Base-by-base conservation (phyloP, 2,797 vertebrate species). In the Borostomias antarcticus region DNA sequence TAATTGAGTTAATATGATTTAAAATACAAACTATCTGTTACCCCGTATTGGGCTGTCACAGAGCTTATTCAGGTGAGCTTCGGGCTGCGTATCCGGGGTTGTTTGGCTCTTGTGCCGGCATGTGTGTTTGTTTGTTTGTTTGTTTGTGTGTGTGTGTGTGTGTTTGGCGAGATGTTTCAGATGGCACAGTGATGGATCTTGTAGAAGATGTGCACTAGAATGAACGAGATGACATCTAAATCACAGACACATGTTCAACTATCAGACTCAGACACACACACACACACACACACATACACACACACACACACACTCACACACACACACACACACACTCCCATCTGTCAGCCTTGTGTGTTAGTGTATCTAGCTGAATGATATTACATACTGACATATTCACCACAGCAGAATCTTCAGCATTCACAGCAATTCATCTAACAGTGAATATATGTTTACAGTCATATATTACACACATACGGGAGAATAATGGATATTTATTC, bases 1-100 rank as follows among this genome's bases (percentile, higher is more conserved):
- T 96, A 97, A 98, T 97, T 94, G 94, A 93, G 94, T 95, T 97
- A 96, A 97, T 98, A 96, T 95, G 96, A 96, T 94, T 96, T 96
- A 97, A 98, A 98, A 96, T 95, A 94, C 92, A 89, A 81, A 88
- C 93, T 93, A 96, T 98, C 94, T 90, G 93, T 98, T 95, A 96
- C 92, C 86, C 88, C 83, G 90, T 88, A 92, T 86, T 81, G 89
- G 58, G 17, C 85, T 68, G 72, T 92, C 88, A 81, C 76, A 74
- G 62, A 37, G 83, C 80, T 77, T 82, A 70, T 64, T 61, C 81
- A 72, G 83, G 84, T 90, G 84, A 88, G 78, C 62, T 67, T 23
- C 58, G 65, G 72, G 48, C 64, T 68, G 72, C 64, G 62, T 61
- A 48, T 69, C 53, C 81, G 47, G 40, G 40, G 71, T 77, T 75